Evolutionary conservation across 2,888 invertebrate genomes (phyloP).

Genomic region (Oxytorus armatus): DNA sequence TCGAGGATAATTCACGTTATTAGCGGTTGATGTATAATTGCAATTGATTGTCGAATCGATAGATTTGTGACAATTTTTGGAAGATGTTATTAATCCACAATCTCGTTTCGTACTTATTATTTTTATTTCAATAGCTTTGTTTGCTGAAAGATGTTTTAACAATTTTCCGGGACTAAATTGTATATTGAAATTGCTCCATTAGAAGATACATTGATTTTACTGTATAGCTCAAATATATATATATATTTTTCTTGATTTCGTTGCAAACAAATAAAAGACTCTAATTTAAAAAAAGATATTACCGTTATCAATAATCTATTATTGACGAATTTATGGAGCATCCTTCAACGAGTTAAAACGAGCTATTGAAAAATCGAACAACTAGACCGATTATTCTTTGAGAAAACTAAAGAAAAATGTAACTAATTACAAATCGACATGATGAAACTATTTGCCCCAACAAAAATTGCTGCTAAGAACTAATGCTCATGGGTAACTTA

Average conservation of each 20-base stretch:
- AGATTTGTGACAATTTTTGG: not conserved
- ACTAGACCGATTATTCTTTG: too few relatives aligned
- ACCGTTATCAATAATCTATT: not conserved
- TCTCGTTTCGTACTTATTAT: conserved; percentile 32
- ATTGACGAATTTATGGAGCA: not conserved
- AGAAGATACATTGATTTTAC: too few relatives aligned
- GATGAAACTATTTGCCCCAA: not conserved
- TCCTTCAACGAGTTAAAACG: not conserved
- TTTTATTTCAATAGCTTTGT: conserved; percentile 25
- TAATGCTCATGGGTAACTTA: conserved; percentile 3
- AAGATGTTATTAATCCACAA: conserved; percentile 1
- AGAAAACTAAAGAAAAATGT: not conserved
- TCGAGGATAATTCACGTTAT: too few relatives aligned
- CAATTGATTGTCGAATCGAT: too few relatives aligned
- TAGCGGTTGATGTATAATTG: too few relatives aligned
- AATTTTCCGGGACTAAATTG: too few relatives aligned
- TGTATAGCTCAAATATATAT: too few relatives aligned
- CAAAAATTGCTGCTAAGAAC: conserved; percentile 12
- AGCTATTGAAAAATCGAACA: too few relatives aligned
- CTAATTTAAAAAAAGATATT: not conserved
- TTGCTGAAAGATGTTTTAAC: conserved; percentile 34
- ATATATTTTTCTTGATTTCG: too few relatives aligned
- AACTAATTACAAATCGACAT: too few relatives aligned
- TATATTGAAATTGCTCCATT: conserved; percentile 21
- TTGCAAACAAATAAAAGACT: not conserved